Evolutionary conservation across 2,888 invertebrate genomes (phyloP).

Genomic region (Nasonovia ribisnigri): DNA sequence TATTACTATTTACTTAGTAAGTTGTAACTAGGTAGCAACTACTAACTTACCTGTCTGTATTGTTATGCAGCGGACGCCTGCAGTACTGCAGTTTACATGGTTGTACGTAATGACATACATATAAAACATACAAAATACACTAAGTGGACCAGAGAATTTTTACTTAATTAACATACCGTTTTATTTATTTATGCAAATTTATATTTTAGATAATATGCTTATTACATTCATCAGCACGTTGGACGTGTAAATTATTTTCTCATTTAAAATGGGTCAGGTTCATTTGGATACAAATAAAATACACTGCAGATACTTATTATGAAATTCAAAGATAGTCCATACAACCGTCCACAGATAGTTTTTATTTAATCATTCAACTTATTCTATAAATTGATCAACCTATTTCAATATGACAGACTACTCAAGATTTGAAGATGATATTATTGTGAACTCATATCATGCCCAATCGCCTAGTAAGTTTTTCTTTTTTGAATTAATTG

Average conservation of each 20-base stretch:
- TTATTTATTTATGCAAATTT: slow-evolving; percentile 48
- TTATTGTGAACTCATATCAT: slow-evolving; percentile 57
- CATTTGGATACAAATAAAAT: neutral
- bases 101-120: neutral
- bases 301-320: neutral
- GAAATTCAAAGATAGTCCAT: neutral
- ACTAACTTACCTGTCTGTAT: neutral
- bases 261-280: slow-evolving; percentile 27
- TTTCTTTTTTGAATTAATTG: neutral
- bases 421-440: slow-evolving; percentile 60
- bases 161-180: slow-evolving; percentile 39
- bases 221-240: neutral
- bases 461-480: slow-evolving; percentile 59
- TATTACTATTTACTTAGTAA: neutral
- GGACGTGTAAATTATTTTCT: neutral
- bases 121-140: neutral
- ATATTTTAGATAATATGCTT: neutral
- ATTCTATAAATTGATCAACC: neutral
- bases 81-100: neutral
- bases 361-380: neutral
- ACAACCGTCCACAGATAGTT: neutral
- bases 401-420: slow-evolving; percentile 46
- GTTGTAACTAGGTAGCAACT: too few species aligned
- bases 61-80: neutral
- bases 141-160: neutral